These are phyloP conservation scores for Dioctria rufipes DNA, from an alignment of 2,888 invertebrate genomes.

Conservation along the genomic window DNA sequence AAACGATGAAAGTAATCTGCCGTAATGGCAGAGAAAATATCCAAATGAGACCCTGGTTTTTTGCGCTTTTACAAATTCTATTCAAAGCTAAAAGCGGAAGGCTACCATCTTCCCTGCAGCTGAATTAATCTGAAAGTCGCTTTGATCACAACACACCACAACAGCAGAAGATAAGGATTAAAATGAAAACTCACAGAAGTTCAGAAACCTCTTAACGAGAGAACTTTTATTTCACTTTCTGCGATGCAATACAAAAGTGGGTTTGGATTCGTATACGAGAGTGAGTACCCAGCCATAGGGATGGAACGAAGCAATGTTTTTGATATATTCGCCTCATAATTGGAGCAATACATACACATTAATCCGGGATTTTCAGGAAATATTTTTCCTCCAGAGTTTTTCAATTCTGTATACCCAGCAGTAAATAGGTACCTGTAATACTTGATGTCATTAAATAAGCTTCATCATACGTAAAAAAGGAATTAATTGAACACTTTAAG, in stretches of 20 bases:
- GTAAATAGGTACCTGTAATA: not conserved
- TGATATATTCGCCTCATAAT: conserved; percentile 15
- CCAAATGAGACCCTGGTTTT: conserved; percentile 1
- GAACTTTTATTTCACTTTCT: conserved; percentile 37
- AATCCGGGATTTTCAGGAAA: not conserved
- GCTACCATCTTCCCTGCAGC: conserved; percentile 11
- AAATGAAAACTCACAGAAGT: conserved; percentile 4
- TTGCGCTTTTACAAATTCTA: conserved; percentile 25
- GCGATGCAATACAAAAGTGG: conserved; percentile 11
- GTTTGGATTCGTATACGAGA: too few species aligned
- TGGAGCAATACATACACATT: not conserved
- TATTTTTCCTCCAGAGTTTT: conserved; percentile 1
- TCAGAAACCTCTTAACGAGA: conserved; percentile 38
- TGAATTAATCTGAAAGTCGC: conserved; percentile 30
- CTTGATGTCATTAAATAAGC: not conserved
- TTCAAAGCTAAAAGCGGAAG: conserved; percentile 16
- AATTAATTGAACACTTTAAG: not conserved
- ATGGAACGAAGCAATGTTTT: conserved; percentile 9
- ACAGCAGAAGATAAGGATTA: not conserved
- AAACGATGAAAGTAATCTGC: conserved; percentile 16
- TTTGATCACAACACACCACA: conserved; percentile 40
- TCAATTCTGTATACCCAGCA: not conserved
- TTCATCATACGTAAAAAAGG: not conserved
- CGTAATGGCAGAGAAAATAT: conserved; percentile 3
- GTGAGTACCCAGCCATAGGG: conserved; percentile 9